A percentile compares a stretch with the other conserved stretches of the same genome.
Conservation (phyloP, 1,140 invertebrate genomes). For the Drosophila micromelanica region DNA sequence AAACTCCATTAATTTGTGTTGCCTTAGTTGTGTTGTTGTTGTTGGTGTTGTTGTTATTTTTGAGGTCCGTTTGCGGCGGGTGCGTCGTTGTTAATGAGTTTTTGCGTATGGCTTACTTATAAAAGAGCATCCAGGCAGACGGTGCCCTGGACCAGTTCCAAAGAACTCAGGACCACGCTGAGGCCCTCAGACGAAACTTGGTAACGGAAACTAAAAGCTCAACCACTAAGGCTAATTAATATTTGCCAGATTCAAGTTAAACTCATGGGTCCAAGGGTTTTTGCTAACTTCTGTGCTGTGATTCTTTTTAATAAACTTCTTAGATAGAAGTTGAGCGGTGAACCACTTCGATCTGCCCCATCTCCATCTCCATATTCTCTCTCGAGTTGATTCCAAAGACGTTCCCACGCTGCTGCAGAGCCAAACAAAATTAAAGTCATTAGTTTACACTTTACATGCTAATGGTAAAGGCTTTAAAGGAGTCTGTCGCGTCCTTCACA, state of each 20-base stretch:
- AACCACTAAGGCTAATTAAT: constrained; percentile 35
- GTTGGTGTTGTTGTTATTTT: constrained; percentile 45
- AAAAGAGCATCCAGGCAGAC: constrained; percentile 30
- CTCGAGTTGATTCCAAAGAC: constrained; percentile 6
- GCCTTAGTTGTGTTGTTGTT: constrained; percentile 27
- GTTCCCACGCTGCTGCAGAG: constrained; percentile 71
- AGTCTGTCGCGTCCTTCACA: constrained; percentile 19
- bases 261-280: not conserved
- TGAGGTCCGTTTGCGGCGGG: constrained; percentile 41
- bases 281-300: constrained; percentile 34
- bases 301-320: constrained; percentile 76
- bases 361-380: not conserved
- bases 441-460: constrained; percentile 83
- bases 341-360: constrained; percentile 7
- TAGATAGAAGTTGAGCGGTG: constrained; percentile 40
- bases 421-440: constrained; percentile 69
- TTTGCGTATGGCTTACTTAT: constrained; percentile 83
- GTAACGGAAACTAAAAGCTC: constrained; percentile 12
- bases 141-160: constrained; percentile 61
- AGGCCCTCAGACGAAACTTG: constrained; percentile 63
- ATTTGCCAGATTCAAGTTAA: constrained; percentile 13
- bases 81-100: constrained; percentile 82
- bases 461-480: constrained; percentile 54
- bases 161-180: constrained; percentile 58
- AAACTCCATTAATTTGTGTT: constrained; percentile 80